Evolutionary conservation across 2,888 invertebrate genomes (phyloP), one percentile per base, ranked within the genome.

Genomic region (Tupiocoris notatus): DNA sequence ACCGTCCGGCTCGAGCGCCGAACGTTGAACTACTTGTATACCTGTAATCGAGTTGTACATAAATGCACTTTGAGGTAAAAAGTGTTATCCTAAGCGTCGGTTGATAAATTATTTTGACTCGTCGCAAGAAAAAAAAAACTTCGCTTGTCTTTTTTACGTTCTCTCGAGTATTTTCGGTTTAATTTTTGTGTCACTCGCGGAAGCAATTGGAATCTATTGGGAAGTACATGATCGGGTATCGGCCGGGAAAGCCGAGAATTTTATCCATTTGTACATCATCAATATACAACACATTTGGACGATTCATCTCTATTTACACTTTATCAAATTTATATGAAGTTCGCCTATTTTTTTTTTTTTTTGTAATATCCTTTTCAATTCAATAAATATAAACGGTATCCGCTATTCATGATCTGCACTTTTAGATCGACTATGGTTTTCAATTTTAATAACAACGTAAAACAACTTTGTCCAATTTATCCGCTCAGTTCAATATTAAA

Each of bases 41-140:
- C 78, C 78, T 79, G 78, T 79, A 79, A 78, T 78, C 68, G 56
- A 67, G 71, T 77, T 77, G 73, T 79, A 79, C 71, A 78, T 79
- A 79, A 79, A 79, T 79, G 79, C 79, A 79, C 79, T 79, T 79
- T 65, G 78, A 76, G 78, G 77, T 77, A 77, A 54, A 76, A 65
- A 64, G 76, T 67, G 65, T 65, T 56, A 23, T 70, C 24, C 39
- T 54, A 16, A 65, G 21, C 58, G 21, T 17, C 20, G 57, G 20
- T 63, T 70, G n/a, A 21, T 62, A 64, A 12, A 39, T 61, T 63
- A 57, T 63, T 12, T 39, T 39, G 17, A n/a, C n/a, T n/a, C n/a
- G n/a, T n/a, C n/a, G n/a, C n/a, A n/a, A n/a, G n/a, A n/a, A n/a
- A n/a, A n/a, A n/a, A n/a, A n/a, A n/a, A n/a, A n/a, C n/a, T n/a